Evolutionary conservation across 1,140 invertebrate species (phyloP), one percentile per base, ranked within the genome.

Genomic region (Nasonia vitripennis): DNA sequence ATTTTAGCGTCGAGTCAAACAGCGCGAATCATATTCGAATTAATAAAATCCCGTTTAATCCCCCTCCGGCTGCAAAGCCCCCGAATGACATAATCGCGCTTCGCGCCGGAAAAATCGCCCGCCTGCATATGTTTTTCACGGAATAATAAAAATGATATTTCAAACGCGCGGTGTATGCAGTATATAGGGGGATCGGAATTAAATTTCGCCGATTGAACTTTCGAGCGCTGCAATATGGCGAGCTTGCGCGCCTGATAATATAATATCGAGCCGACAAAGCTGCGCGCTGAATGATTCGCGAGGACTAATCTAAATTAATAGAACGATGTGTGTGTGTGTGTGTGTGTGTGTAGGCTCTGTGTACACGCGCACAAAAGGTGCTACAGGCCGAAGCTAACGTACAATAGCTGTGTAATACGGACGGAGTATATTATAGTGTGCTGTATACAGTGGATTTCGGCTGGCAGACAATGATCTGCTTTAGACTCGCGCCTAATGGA

Each of bases 401-500:
- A 91, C 89, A 91, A 91, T 90, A 86, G 88, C 48, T 51, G 27
- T 74, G 17, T 20, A 37, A 74, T 87, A 88, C 55, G 55, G 2
- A 5, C 6, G 14, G 86, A 86, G 86, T 87, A 74, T 34, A 5
- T 20, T 74, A 88, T 87, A 89, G 83, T 89, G 85, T 87, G 48
- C 75, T n/a, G 27, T 31, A 90, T 88, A 89, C 1, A 7, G 89
- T 88, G 88, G 89, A 91, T 90, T 91, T 91, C 88, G 90, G 90
- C 90, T 90, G 91, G 81, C 87, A 88, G 89, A 91, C 90, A 91
- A 91, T 91, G 89, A 91, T 91, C 89, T 91, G 89, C 88, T 91
- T 90, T 91, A 88, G 90, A 87, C 89, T 88, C 77, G 41, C 71
- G 90, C 89, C 89, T 90, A 90, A 91, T 91, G 88, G 90, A 91